phyloP scores from a whole-genome alignment of 2,797 vertebrate genomes.

The Cryptoblepharus egeriae region DNA sequence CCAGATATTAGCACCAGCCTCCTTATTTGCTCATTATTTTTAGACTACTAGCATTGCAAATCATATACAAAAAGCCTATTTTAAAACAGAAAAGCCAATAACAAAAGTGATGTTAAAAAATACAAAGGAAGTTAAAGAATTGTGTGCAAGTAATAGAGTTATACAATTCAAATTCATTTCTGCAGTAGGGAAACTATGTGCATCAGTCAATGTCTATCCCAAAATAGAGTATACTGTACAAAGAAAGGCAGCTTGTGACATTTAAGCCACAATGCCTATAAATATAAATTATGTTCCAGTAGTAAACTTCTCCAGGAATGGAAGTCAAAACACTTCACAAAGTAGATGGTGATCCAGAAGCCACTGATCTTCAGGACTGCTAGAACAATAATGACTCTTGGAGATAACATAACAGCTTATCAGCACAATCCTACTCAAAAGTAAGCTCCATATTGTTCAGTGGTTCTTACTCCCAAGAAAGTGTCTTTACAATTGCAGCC shows the following conservation, averaged over 20 bases:
- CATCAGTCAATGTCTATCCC: conserved; percentile 54
- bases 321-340: conserved; percentile 51
- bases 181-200: conserved; percentile 38
- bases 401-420: conserved; percentile 58
- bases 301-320: conserved; percentile 50
- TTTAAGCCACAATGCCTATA: conserved; percentile 59
- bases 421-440: no score
- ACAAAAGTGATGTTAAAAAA: conserved; percentile 42
- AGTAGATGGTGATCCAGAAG: conserved; percentile 53
- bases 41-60: conserved; percentile 29
- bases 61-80: conserved; percentile 32
- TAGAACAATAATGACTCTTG: conserved; percentile 57
- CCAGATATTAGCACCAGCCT: conserved; percentile 30
- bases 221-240: conserved; percentile 60
- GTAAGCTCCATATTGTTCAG: no score
- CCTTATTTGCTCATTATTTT: conserved; percentile 42
- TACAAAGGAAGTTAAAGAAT: conserved; percentile 20
- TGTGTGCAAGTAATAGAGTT: background rate
- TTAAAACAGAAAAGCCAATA: conserved; percentile 29
- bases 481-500: no score
- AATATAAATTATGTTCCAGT: conserved; percentile 48
- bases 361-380: conserved; percentile 46
- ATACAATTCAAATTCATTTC: conserved; percentile 39
- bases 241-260: conserved; percentile 63
- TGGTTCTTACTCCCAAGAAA: no score